A percentile compares a stretch with the other conserved stretches of the same genome.
Evolutionary conservation across 2,113 vertebrate genomes (phyloP).

Genomic region (Channa argus): DNA sequence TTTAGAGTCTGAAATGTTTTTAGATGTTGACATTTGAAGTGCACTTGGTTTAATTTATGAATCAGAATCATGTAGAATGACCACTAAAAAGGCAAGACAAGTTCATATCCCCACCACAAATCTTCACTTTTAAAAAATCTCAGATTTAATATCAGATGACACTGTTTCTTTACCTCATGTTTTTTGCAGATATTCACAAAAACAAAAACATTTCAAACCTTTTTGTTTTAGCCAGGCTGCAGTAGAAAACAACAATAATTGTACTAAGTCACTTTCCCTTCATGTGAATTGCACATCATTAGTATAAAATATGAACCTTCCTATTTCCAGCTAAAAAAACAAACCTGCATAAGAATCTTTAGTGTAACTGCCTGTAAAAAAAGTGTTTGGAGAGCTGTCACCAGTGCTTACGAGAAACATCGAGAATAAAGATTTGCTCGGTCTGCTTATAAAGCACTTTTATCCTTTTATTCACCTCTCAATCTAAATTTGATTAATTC

Average conservation of each 20-base stretch:
- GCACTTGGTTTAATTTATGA: not conserved
- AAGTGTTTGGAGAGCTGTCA: not conserved
- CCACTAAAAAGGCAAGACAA: not conserved
- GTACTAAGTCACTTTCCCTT: constrained; percentile 41
- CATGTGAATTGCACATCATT: constrained; percentile 56
- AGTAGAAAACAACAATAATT: not conserved
- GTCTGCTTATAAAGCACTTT: no score
- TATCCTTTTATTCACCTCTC: no score
- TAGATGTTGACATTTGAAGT: not conserved
- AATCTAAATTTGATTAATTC: no score
- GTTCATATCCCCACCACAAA: no score
- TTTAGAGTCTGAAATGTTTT: constrained; percentile 21
- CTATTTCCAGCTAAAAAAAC: constrained; percentile 43
- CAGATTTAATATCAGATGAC: no score
- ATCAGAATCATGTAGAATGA: not conserved
- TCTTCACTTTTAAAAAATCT: no score
- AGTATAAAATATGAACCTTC: constrained; percentile 61
- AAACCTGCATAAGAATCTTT: not conserved
- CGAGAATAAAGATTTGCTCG: no score
- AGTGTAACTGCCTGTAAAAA: not conserved
- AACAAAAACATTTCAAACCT: constrained; percentile 50
- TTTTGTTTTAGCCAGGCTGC: constrained; percentile 10
- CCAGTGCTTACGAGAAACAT: not conserved
- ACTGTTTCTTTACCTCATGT: not conserved
- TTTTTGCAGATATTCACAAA: not conserved